Conservation (phyloP, 2,888 invertebrate genomes). For the Noctua pronuba region DNA sequence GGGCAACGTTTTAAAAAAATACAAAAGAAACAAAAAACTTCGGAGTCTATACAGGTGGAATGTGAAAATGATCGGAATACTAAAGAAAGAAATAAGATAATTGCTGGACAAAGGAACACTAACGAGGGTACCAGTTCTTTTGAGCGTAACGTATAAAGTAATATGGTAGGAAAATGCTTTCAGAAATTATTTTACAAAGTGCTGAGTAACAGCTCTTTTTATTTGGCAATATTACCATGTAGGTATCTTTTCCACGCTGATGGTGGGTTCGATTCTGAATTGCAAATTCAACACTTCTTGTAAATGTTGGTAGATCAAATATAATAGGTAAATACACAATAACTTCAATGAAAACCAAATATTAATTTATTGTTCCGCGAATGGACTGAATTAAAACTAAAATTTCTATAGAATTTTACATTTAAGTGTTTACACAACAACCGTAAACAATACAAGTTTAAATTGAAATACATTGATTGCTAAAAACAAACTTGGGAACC, state of each 20-base stretch:
- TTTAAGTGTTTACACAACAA: neutral
- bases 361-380: neutral
- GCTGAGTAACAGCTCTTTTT: slow-evolving; percentile 3
- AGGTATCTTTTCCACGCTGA: neutral
- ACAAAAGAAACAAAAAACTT: too few species aligned
- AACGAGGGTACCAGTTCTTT: slow-evolving; percentile 41
- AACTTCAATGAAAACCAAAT: slow-evolving; percentile 7
- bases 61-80: slow-evolving; percentile 42
- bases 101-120: slow-evolving; percentile 41
- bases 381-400: neutral
- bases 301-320: neutral
- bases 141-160: slow-evolving; percentile 5
- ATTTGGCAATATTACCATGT: slow-evolving; percentile 4
- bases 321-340: neutral
- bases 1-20: too few species aligned
- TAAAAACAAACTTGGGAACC: neutral
- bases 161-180: slow-evolving; percentile 19
- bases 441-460: neutral
- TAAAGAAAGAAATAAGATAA: slow-evolving; percentile 31
- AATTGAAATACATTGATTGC: neutral
- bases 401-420: neutral
- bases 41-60: slow-evolving; percentile 16
- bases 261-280: neutral
- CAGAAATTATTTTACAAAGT: slow-evolving; percentile 35
- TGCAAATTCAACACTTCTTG: neutral